A percentile compares a stretch with the other conserved stretches of the same genome.
Evolutionary conservation across 1,140 invertebrate species (phyloP).

Genomic region (Chelonus insularis): DNA sequence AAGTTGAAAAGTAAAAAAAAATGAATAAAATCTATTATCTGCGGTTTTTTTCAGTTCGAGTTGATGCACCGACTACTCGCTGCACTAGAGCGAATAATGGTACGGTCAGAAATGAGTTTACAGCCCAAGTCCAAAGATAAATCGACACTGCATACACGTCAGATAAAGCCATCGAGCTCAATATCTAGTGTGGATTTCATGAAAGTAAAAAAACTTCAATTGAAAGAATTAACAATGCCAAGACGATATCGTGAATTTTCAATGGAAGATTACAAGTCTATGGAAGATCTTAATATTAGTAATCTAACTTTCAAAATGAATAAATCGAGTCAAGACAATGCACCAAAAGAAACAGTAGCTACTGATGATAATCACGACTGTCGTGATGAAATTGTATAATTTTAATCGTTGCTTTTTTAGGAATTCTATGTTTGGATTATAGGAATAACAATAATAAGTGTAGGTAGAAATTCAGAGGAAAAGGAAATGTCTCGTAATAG

Average conservation of each 20-base stretch:
- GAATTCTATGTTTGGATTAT: neutral
- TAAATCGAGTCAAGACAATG: neutral
- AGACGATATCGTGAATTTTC: neutral
- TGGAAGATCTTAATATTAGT: neutral
- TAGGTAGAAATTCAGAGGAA: neutral
- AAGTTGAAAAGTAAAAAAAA: too few species aligned
- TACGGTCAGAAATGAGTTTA: conserved; percentile 43
- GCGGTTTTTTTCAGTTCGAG: conserved; percentile 39
- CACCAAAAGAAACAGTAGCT: neutral
- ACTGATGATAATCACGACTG: conserved; percentile 5
- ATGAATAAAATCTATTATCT: conserved; percentile 18
- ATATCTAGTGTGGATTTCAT: neutral
- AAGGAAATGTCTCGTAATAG: conserved; percentile 17
- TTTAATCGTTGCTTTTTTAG: neutral
- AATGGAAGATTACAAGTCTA: neutral
- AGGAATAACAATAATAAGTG: neutral
- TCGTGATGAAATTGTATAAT: conserved; percentile 14
- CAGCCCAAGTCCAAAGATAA: conserved; percentile 28
- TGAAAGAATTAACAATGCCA: neutral
- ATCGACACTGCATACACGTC: conserved; percentile 26
- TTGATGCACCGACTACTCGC: conserved; percentile 45
- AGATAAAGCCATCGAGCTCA: conserved; percentile 36
- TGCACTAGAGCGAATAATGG: conserved; percentile 51
- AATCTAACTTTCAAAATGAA: neutral
- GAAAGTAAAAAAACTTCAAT: neutral